phyloP scores from a whole-genome alignment of 2,113 vertebrate genomes.

The Sphyrna mokarran region DNA sequence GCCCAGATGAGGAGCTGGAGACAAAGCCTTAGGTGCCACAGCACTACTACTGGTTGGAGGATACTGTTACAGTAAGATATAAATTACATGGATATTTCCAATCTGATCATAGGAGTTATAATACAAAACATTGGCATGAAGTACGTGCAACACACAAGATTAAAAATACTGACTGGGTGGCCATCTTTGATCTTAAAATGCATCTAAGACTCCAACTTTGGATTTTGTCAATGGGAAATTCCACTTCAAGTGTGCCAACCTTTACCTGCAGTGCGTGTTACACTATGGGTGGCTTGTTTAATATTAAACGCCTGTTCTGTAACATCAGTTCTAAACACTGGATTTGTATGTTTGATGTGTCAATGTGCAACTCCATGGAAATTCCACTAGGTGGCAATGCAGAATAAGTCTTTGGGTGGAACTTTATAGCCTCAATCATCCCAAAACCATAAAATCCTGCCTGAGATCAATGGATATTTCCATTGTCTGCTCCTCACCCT shows the following conservation, averaged over 20 bases:
- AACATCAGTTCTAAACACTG: not conserved
- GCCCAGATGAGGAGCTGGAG: not conserved
- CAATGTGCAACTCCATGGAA: not conserved
- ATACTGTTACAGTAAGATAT: not conserved
- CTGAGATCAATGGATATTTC: too few species aligned
- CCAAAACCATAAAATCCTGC: too few species aligned
- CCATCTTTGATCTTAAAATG: not conserved
- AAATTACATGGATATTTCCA: not conserved
- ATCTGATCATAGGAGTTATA: not conserved
- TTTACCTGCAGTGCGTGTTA: not conserved
- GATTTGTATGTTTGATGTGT: not conserved
- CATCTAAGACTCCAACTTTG: not conserved
- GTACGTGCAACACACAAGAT: not conserved
- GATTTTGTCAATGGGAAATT: not conserved
- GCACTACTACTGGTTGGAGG: not conserved
- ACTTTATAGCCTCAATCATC: too few species aligned
- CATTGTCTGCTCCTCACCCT: too few species aligned
- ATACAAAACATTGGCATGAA: not conserved
- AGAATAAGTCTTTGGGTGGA: not conserved
- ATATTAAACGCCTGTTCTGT: not conserved
- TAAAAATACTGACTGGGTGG: not conserved
- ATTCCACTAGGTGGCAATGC: slow-evolving; percentile 27
- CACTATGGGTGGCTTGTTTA: not conserved
- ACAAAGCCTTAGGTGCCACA: not conserved
- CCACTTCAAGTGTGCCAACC: not conserved